Evolutionary conservation across 2,888 invertebrate genomes (phyloP), one percentile per base, ranked within the genome.

Genomic region (Cistogaster globosa): DNA sequence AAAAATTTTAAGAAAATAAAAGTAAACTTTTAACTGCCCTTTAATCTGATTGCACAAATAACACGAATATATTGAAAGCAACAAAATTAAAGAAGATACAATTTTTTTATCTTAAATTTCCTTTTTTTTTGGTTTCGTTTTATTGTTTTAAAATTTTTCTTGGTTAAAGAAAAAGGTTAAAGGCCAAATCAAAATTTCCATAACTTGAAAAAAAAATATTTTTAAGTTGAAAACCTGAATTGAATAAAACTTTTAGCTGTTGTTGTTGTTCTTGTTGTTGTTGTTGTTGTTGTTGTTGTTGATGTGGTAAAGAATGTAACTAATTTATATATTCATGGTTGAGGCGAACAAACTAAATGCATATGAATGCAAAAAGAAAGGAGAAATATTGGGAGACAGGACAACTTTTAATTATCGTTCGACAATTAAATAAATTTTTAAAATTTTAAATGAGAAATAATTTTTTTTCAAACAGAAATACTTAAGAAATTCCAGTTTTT

Each of bases 21-120:
- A 76, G 75, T 76, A 82, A 82, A 82, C 65, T 76, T 82, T 53
- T 45, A 55, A 18, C 32, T 71, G 76, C 68, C 65, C 72, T 78
- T 53, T 51, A 77, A 77, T 38, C 48, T 4, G 11, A 51, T 26
- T 53, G 51, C 32, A 36, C 26, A 51, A 22, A n/a, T 12, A 7
- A 12, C 3, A 26, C 2, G 16, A 51, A 38, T 2, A 36, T 7
- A 48, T 11, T 6, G 6, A 60, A 48, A 22, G 12, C 4, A 62
- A 62, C 2, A 62, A 62, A 51, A 16, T 36, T 2, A 22, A 36
- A 45, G 26, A 57, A 75, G 32, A 16, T 32, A 45, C n/a, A 26
- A 36, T n/a, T 42, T 42, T n/a, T 69, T n/a, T 22, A 1, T n/a
- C 7, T 45, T 45, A 32, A 48, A 12, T 48, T n/a, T 11, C 11